Base-by-base conservation (phyloP, 2,113 vertebrate genomes). In the Myotis davidii region DNA sequence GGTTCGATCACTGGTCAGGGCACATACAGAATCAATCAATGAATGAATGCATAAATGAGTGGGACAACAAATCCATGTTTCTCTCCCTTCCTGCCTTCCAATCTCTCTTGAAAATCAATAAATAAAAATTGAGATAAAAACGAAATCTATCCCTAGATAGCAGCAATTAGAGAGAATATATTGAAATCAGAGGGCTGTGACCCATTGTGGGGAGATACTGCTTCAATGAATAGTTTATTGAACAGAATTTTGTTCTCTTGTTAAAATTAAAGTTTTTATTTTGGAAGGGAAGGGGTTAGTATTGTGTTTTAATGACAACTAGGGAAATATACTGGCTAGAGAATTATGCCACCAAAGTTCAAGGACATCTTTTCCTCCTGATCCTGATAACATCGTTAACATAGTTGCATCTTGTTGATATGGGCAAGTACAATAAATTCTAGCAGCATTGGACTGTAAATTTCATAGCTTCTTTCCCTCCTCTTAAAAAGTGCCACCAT, bases 231-330 rank as follows among this genome's bases (percentile, higher is more conserved):
- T n/a, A 76, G 18, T 32, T 72, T 52, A 39, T n/a, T 17, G 73
- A 45, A 85, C 29, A 54, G 48, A 73, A 52, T 69, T 92, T 74
- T 72, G 56, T 67, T 81, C 14, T 84, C 37, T 27, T 39, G 3
- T 34, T 78, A 94, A 79, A 54, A 72, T 13, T 32, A 6, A 45
- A 37, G 20, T 29, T 34, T 45, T 61, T 61, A 8, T 56, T 61
- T 50, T 27, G 3, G 50, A 54, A 61, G 0, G 0, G 18, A 14
- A 3, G 23, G 9, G 8, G 6, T 59, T 13, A 6, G 42, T 64
- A 48, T 6, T 77, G 1, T 82, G 48, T 69, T 56, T 64, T 39
- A 64, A 17, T 32, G 48, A 29, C 6, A 78, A 59, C 61, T 25
- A 65, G 20, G 17, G 34, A 42, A 25, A 34, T 27, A 42, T 73